Conservation (phyloP, 1,140 invertebrate genomes). For the Adelges cooleyi region DNA sequence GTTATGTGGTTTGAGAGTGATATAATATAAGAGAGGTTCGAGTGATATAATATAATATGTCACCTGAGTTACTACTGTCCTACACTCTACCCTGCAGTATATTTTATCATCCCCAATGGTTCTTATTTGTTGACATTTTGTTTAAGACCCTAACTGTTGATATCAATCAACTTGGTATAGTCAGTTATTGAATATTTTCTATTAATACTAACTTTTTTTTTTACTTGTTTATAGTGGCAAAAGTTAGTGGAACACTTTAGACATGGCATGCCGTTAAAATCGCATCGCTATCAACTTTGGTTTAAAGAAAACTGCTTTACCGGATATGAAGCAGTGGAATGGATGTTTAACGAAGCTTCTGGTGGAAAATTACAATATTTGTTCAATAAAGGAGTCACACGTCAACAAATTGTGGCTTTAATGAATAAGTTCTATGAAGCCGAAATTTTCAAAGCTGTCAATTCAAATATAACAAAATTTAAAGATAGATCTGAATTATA, state of each 20-base stretch:
- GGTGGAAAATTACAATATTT: constrained; percentile 2
- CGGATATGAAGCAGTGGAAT: constrained; percentile 12
- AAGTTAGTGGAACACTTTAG: neutral
- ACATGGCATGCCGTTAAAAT: constrained; percentile 12
- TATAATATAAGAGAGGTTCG: too few species aligned
- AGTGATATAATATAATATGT: too few species aligned
- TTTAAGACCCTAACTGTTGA: too few species aligned
- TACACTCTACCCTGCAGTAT: too few species aligned
- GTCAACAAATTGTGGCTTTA: constrained; percentile 7
- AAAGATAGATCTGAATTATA: constrained; percentile 14
- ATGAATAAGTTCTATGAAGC: constrained; percentile 14
- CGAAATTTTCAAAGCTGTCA: constrained; percentile 11
- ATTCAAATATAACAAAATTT: neutral
- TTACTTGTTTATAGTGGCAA: constrained; percentile 4
- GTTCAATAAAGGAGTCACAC: constrained; percentile 20
- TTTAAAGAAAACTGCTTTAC: constrained; percentile 21
- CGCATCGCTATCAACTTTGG: constrained; percentile 8
- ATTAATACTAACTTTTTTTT: neutral
- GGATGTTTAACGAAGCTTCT: constrained; percentile 13
- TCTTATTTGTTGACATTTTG: too few species aligned
- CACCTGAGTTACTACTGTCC: too few species aligned
- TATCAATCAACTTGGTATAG: too few species aligned
- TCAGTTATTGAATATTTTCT: too few species aligned
- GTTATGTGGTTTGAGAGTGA: too few species aligned
- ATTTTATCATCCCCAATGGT: too few species aligned